Base-by-base conservation (phyloP, 1,140 invertebrate genomes). In the Maconellicoccus hirsutus region DNA sequence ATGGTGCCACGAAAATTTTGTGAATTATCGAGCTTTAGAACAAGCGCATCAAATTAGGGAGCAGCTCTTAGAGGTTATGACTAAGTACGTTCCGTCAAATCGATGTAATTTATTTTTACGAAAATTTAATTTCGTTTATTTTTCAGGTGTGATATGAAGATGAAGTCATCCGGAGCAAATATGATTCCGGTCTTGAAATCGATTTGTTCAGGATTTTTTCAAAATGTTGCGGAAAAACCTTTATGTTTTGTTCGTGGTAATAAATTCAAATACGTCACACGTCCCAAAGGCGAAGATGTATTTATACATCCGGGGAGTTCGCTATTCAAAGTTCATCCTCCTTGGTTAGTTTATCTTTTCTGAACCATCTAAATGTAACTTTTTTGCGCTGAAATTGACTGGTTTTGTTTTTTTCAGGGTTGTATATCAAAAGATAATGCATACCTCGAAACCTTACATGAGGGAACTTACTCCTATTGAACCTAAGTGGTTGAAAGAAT, bases 1-100 rank as follows among this genome's bases (percentile, higher is more conserved):
- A 25, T 98, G 93, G 92, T 97, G 94, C 78, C 85, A 87, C 76
- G 90, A 94, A 71, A 94, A 98, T 80, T 96, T 88, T 78, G 80
- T 98, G 25, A 91, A 96, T 78, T 80, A 84, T 72, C 84, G 92
- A 72, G 96, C 96, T 82, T 82, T 98, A 75, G 82, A 85, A 27
- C 91, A 93, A 77, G 94, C 91, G 0, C 78, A 80, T 25, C 87
- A 93, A 75, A 89, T 98, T 6, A 82, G 94, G 21, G 84, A 87
- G 71, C 96, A 98, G 78, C 80, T 98, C 70, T 77, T 84, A 16
- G 84, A 89, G 23, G 84, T 98, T 10, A 66, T 66, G 61, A 66
- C 8, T 4, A 25, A 23, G 61, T 66, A 19, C 3, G 61, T 59
- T 19, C n/a, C 69, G 33, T n/a, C n/a, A n/a, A n/a, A n/a, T n/a